Evolutionary conservation across 2,113 vertebrate genomes (phyloP), one percentile per base, ranked within the genome.

Genomic region (Phodopus roborovskii): DNA sequence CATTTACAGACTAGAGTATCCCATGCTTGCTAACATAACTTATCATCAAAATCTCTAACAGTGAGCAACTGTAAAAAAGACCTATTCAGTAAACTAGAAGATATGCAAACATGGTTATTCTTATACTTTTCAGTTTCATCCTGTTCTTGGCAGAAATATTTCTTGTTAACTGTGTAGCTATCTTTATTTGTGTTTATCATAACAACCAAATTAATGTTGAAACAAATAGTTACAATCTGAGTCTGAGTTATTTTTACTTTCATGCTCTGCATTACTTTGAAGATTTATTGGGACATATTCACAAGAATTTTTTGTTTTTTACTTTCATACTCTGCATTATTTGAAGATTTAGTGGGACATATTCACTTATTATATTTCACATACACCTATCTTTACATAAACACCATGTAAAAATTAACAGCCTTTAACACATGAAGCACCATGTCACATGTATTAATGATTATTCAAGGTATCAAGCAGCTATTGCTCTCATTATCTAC

Each of bases 101-200:
- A 78, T 53, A 19, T 16, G 19, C 75, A 53, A 53, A 78, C 48
- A 53, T 19, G 16, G 48, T 78, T 33, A 15, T 50, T 50, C 33
- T 30, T 53, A 78, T 7, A 53, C 28, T 20, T 33, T 33, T 16
- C 26, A 78, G 45, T 19, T 19, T 50, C 30, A 78, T 17, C 28
- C 45, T 78, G 33, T 50, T 28, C 45, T 50, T 50, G 48, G 30
- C 28, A 33, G 30, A 68, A 33, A 68, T 33, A 78, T 73, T 84
- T 88, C 78, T 88, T 53, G 3, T 83, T 91, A 85, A 81, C 36
- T 88, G 71, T 88, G 73, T 2, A 56, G 68, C 30, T 79, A 30
- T 50, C 4, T n/a, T 74, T 97, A 88, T 85, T 83, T 89, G 36
- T 42, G 64, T 64, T 64, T 70, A 7, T 90, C 83, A 92, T 93